These are phyloP conservation scores for Trichogramma dendrolimi DNA, from an alignment of 2,888 invertebrate genomes.

Conservation along the genomic window DNA sequence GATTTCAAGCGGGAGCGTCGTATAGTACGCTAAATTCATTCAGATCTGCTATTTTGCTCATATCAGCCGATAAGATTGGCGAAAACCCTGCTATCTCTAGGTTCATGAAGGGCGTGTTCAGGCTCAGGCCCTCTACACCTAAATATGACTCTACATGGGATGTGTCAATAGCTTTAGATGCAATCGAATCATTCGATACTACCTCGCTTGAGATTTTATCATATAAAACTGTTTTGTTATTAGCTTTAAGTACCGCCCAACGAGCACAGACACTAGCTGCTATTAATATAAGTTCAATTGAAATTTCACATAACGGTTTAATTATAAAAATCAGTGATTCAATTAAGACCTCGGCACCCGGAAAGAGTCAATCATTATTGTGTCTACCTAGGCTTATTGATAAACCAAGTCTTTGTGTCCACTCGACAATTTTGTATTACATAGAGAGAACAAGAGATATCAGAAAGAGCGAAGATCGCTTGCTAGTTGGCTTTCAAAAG, in stretches of 20 bases:
- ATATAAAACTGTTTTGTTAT: background rate
- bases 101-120: constrained; percentile 14
- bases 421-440: no score
- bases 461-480: no score
- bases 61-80: background rate
- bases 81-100: constrained; percentile 2
- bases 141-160: constrained; percentile 15
- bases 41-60: background rate
- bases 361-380: no score
- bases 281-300: no score
- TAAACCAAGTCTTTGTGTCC: no score
- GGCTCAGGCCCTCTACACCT: constrained; percentile 11
- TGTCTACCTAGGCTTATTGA: no score
- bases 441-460: no score
- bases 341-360: no score
- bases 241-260: background rate
- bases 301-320: no score
- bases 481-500: no score
- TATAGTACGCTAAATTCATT: background rate
- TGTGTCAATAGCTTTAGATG: constrained; percentile 12
- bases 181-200: background rate
- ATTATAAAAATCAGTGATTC: no score
- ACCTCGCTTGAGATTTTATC: background rate
- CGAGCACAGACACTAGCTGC: background rate
- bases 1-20: background rate